Evolutionary conservation across 2,797 vertebrate species (phyloP).

Genomic region (Acipenser transmontanus): DNA sequence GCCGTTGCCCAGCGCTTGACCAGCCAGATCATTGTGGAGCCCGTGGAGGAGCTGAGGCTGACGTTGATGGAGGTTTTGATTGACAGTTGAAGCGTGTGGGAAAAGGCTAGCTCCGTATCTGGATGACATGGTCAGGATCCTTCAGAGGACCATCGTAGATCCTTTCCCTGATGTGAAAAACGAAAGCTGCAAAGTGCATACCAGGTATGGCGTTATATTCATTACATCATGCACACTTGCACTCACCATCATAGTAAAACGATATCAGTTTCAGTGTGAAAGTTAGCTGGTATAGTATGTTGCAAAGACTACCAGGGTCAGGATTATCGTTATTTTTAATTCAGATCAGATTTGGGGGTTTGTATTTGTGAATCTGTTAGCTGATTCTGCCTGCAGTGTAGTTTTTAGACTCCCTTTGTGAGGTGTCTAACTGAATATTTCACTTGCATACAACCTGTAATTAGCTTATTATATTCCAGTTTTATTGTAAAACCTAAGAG

Average conservation of each 20-base stretch:
- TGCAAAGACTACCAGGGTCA: neutral
- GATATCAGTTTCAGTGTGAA: neutral
- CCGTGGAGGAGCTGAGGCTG: conserved; percentile 83
- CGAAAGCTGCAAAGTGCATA: conserved; percentile 55
- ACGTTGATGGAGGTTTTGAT: conserved; percentile 66
- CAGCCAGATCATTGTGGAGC: conserved; percentile 55
- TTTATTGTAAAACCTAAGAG: no score
- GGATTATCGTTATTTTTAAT: neutral
- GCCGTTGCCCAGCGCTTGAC: conserved; percentile 67
- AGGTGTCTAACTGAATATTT: no score
- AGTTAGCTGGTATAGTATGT: neutral
- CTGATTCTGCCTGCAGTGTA: no score
- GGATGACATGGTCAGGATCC: conserved; percentile 63
- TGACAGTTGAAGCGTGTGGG: conserved; percentile 67
- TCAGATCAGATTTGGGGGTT: no score
- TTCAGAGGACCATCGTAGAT: conserved; percentile 71
- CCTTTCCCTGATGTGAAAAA: conserved; percentile 80
- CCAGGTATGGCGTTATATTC: conserved; percentile 59
- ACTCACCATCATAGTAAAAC: no score
- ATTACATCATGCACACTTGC: no score
- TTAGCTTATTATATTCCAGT: no score
- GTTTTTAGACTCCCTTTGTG: no score
- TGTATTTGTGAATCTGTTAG: no score
- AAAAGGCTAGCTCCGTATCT: conserved; percentile 62
- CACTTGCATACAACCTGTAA: no score